Percentiles rank a stretch among this genome's conserved stretches.
These are phyloP conservation scores for Yponomeuta evonymella DNA, from an alignment of 2,888 invertebrate species.

Conservation along the genomic window DNA sequence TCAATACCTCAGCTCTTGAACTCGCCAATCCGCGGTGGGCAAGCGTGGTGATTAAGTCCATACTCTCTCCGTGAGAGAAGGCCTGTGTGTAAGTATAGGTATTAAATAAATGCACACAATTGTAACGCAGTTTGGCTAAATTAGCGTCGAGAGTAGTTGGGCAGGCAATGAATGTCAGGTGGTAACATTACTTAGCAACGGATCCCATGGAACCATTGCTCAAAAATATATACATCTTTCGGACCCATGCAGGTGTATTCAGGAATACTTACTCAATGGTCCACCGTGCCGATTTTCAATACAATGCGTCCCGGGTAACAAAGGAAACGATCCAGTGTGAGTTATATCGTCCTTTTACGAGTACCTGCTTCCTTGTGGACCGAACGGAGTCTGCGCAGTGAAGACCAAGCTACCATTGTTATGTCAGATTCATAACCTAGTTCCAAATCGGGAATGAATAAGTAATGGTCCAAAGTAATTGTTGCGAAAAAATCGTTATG, in stretches of 20 bases:
- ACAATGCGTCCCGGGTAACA: neutral
- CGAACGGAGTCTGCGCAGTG: slow-evolving; percentile 8
- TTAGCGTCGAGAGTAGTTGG: too few species aligned
- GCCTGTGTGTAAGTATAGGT: too few species aligned
- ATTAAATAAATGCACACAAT: too few species aligned
- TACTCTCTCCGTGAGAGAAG: too few species aligned
- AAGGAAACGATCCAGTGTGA: neutral
- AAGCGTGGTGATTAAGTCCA: too few species aligned
- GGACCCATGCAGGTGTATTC: neutral
- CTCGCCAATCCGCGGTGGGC: too few species aligned
- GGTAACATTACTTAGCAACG: too few species aligned
- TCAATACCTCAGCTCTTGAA: too few species aligned
- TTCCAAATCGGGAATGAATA: slow-evolving; percentile 22
- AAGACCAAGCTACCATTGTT: slow-evolving; percentile 1
- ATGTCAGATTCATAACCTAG: slow-evolving; percentile 12
- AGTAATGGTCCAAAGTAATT: slow-evolving; percentile 36
- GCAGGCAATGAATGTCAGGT: too few species aligned
- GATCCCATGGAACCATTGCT: too few species aligned
- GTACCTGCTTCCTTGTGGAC: slow-evolving; percentile 2
- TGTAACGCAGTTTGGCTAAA: too few species aligned
- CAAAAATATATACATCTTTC: neutral
- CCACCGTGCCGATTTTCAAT: neutral
- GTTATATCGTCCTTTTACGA: neutral
- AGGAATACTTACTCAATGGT: neutral
- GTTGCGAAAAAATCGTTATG: slow-evolving; percentile 15